These are phyloP conservation scores for Amazona ochrocephala DNA, from an alignment of 2,797 vertebrate genomes.

Conservation along the genomic window DNA sequence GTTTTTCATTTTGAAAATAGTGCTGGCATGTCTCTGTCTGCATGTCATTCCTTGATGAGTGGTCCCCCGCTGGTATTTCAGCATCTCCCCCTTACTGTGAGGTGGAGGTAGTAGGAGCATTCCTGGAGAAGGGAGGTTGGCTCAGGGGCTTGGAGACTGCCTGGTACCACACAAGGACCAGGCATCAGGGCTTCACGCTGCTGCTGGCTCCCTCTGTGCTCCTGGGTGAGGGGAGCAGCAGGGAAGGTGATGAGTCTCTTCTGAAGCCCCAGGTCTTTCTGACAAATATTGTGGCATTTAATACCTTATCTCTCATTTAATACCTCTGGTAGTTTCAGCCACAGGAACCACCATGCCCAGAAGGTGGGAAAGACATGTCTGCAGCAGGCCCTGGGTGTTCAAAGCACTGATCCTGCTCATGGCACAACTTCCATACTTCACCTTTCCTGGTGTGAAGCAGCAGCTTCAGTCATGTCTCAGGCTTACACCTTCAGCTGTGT, in stretches of 20 bases:
- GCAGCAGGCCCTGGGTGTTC: neutral
- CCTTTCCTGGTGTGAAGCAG: rapidly evolving
- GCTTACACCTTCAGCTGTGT: neutral
- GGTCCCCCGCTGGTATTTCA: neutral
- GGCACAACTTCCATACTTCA: rapidly evolving
- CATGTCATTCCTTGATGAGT: neutral
- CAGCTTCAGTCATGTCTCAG: rapidly evolving
- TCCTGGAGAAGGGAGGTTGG: neutral
- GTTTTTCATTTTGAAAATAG: neutral
- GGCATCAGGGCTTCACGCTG: neutral
- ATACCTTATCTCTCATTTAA: neutral
- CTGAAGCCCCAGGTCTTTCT: neutral
- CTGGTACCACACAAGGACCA: neutral
- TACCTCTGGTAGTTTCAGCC: rapidly evolving
- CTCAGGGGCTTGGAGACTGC: rapidly evolving
- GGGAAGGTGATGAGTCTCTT: neutral
- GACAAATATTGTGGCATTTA: neutral
- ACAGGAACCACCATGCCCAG: rapidly evolving
- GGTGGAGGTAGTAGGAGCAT: neutral
- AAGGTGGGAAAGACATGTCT: rapidly evolving
- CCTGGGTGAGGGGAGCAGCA: neutral
- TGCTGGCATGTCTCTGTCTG: neutral
- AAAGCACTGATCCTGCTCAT: rapidly evolving
- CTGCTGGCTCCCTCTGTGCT: neutral
- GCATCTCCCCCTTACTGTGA: rapidly evolving